phyloP scores from a whole-genome alignment of 1,140 invertebrate species.

The Drosophila mauritiana region DNA sequence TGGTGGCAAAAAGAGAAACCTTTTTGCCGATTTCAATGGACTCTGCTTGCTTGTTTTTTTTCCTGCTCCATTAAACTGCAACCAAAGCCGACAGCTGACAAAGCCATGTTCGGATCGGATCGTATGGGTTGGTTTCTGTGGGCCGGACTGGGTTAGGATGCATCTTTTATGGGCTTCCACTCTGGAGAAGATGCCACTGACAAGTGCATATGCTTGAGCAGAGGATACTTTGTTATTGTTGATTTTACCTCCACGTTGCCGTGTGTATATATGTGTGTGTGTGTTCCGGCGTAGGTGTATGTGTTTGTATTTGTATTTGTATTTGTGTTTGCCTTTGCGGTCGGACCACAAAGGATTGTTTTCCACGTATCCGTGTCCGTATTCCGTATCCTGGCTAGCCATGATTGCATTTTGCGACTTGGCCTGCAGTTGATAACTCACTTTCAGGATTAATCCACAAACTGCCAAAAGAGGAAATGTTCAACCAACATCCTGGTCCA shows the following conservation, averaged over 20 bases:
- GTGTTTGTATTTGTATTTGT: conserved; percentile 1
- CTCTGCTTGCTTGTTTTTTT: background rate
- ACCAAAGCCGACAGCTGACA: conserved; percentile 41
- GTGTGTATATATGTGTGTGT: background rate
- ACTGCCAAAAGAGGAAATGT: background rate
- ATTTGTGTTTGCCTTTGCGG: conserved; percentile 10
- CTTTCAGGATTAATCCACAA: conserved; percentile 14
- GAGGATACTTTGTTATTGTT: conserved; percentile 42
- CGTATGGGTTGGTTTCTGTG: background rate
- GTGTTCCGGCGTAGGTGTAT: background rate
- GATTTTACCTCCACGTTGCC: conserved; percentile 8
- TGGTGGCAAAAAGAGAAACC: background rate
- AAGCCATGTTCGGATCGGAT: conserved; percentile 10
- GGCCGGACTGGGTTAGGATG: conserved; percentile 5
- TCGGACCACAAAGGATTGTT: conserved; percentile 43
- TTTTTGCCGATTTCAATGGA: background rate
- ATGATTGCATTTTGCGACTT: conserved; percentile 59
- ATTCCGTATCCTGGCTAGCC: conserved; percentile 4
- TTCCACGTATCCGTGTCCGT: conserved; percentile 8
- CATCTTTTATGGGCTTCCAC: conserved; percentile 43
- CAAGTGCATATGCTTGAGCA: conserved; percentile 40
- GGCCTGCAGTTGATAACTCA: conserved; percentile 26
- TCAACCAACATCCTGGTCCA: background rate
- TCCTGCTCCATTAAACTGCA: conserved; percentile 26
- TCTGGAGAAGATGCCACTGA: conserved; percentile 37